Conservation (phyloP, 2,113 vertebrate genomes). For the Guaruba guarouba region DNA sequence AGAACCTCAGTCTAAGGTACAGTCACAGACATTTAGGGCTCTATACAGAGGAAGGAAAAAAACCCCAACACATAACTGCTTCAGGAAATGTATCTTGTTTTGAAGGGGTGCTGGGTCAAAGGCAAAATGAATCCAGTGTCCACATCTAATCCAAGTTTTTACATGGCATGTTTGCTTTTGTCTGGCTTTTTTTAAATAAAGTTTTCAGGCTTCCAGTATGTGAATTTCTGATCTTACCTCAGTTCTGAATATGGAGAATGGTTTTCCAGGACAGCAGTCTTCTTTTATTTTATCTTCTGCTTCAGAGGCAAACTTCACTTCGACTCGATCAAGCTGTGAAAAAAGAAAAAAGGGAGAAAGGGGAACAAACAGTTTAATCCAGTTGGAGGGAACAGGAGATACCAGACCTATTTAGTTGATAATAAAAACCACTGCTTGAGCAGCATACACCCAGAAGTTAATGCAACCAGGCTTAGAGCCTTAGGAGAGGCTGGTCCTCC, state of each 20-base stretch:
- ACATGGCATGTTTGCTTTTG: neutral
- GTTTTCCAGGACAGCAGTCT: slow-evolving; percentile 96
- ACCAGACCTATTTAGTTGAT: neutral
- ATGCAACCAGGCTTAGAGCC: neutral
- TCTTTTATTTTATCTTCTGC: slow-evolving; percentile 95
- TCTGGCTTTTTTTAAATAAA: neutral
- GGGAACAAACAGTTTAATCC: neutral
- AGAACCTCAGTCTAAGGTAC: neutral
- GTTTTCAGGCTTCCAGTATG: neutral
- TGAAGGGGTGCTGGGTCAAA: neutral
- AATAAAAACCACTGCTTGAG: neutral
- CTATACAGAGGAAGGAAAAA: neutral
- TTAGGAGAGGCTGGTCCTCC: neutral
- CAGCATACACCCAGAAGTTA: neutral
- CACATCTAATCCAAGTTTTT: neutral
- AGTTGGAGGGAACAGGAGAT: neutral
- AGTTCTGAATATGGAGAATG: slow-evolving; percentile 87
- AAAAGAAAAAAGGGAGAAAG: neutral
- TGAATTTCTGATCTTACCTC: slow-evolving; percentile 80
- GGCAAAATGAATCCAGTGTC: neutral
- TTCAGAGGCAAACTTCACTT: slow-evolving; percentile 90
- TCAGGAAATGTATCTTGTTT: neutral
- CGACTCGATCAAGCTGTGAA: slow-evolving; percentile 88
- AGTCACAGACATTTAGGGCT: neutral
- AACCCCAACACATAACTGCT: neutral